Evolutionary conservation across 2,888 invertebrate species (phyloP).

Genomic region (Euplexia lucipara): DNA sequence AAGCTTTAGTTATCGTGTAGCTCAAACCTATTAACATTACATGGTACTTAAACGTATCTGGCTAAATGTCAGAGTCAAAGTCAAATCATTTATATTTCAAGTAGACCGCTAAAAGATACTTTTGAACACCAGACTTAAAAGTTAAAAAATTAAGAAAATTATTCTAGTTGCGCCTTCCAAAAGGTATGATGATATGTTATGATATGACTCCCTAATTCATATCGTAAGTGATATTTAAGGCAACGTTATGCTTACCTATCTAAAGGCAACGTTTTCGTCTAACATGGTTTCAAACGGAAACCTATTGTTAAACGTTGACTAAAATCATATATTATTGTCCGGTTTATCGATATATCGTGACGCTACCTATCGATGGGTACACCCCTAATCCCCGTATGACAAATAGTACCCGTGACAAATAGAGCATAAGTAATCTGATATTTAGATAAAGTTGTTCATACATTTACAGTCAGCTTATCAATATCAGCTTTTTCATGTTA

Average conservation of each 20-base stretch:
- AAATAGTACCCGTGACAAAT: constrained; percentile 43
- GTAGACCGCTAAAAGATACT: too few species aligned
- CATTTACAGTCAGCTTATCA: constrained; percentile 32
- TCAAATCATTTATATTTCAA: too few species aligned
- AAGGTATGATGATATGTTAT: too few species aligned
- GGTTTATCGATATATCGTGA: neutral
- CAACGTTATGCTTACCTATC: too few species aligned
- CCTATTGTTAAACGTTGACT: neutral
- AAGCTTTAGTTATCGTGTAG: too few species aligned
- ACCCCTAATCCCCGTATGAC: constrained; percentile 17
- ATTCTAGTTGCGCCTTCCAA: too few species aligned
- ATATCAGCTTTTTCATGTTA: constrained; percentile 48
- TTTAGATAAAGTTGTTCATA: constrained; percentile 50
- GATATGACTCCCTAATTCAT: neutral
- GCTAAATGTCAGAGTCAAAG: too few species aligned
- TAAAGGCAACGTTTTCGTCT: neutral
- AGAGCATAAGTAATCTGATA: constrained; percentile 52
- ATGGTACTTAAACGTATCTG: too few species aligned
- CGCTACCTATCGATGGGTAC: neutral
- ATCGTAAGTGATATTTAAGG: neutral
- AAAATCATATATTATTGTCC: too few species aligned
- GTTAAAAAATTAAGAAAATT: too few species aligned
- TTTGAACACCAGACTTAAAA: too few species aligned
- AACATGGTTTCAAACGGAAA: neutral
- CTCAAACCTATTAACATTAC: too few species aligned